Evolutionary conservation across 2,797 vertebrate species (phyloP).

Genomic region (Melanotaenia pygmaea): DNA sequence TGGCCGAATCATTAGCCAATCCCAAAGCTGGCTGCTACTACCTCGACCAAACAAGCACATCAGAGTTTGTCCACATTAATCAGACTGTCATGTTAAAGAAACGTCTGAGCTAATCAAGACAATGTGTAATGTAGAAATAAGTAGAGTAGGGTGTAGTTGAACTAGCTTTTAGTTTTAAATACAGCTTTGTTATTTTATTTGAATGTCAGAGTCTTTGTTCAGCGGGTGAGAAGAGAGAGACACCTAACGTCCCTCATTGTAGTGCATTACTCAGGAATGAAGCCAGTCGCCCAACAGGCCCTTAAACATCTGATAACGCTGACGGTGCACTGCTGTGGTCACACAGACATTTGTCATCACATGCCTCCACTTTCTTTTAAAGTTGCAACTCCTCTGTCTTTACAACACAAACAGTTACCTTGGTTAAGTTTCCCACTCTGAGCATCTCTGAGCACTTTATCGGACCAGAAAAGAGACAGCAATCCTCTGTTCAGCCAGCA

Average conservation of each 20-base stretch:
- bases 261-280: slow-evolving; percentile 42
- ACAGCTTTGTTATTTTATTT: slow-evolving; percentile 36
- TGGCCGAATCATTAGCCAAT: slow-evolving; percentile 63
- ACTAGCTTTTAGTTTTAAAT: slow-evolving; percentile 22
- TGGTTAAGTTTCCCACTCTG: slow-evolving; percentile 25
- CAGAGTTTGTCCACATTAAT: slow-evolving; percentile 41
- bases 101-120: slow-evolving; percentile 66
- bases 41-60: slow-evolving; percentile 71
- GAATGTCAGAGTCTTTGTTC: slow-evolving; percentile 45
- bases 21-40: slow-evolving; percentile 68
- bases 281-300: slow-evolving; percentile 49
- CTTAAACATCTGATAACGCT: slow-evolving; percentile 12
- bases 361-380: not conserved
- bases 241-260: slow-evolving; percentile 14
- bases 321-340: slow-evolving; percentile 41
- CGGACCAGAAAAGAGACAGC: slow-evolving; percentile 67
- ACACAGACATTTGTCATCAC: not conserved
- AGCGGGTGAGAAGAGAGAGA: slow-evolving; percentile 35
- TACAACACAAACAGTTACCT: slow-evolving; percentile 5
- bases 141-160: slow-evolving; percentile 14
- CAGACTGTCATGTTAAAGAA: slow-evolving; percentile 37
- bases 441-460: slow-evolving; percentile 85
- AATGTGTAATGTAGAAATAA: slow-evolving; percentile 39
- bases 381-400: not conserved
- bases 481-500: slow-evolving; percentile 68